Percentiles rank a stretch among this genome's conserved stretches.
Conservation (phyloP, 2,888 invertebrate genomes). For the Dioctria rufipes region DNA sequence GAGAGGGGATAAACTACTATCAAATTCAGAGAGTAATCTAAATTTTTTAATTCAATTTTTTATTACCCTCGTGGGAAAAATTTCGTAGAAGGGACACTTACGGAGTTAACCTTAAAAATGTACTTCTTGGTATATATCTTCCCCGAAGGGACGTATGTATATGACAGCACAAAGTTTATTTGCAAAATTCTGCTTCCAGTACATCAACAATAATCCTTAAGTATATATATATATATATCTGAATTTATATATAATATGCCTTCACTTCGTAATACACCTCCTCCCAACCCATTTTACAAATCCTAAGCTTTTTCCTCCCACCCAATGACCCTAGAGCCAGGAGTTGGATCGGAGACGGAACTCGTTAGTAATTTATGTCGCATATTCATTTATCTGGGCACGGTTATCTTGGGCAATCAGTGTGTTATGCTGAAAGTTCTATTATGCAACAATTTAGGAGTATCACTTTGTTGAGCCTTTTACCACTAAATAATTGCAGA, state of each 20-base stretch:
- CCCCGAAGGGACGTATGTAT: neutral
- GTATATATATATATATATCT: neutral
- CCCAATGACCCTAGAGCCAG: neutral
- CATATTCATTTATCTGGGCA: conserved; percentile 27
- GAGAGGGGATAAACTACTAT: too few relatives aligned
- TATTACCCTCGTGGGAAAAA: neutral
- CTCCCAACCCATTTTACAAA: too few relatives aligned
- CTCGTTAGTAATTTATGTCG: conserved; percentile 42
- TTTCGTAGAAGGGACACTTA: neutral
- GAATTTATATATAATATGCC: too few relatives aligned
- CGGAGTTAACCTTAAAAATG: neutral
- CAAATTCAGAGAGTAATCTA: too few relatives aligned
- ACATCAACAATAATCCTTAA: conserved; percentile 9
- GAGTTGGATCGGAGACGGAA: too few relatives aligned
- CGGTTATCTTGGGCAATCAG: conserved; percentile 14
- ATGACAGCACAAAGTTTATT: conserved; percentile 18
- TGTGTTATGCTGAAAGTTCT: conserved; percentile 4
- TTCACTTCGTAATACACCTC: too few relatives aligned
- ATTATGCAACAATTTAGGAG: conserved; percentile 44
- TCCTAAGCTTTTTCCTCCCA: neutral
- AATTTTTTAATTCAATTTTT: neutral
- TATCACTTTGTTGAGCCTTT: conserved; percentile 36
- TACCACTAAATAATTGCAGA: conserved; percentile 24
- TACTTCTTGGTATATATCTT: neutral
- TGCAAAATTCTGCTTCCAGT: conserved; percentile 20